Evolutionary conservation across 2,888 invertebrate species (phyloP).

Genomic region (Calliopum simillimum): DNA sequence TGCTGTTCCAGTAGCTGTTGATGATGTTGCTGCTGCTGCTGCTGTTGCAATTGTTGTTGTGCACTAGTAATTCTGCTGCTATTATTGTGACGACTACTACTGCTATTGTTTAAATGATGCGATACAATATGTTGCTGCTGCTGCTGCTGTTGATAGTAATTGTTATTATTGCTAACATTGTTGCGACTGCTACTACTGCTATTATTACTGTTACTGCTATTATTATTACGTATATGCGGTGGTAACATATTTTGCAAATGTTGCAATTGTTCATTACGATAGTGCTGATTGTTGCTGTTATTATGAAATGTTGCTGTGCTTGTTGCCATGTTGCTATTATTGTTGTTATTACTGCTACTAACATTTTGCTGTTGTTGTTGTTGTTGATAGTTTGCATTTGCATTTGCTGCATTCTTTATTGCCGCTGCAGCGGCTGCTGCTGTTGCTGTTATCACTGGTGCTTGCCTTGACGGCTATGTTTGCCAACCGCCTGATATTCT

Average conservation of each 20-base stretch:
- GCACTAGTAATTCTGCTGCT: neutral
- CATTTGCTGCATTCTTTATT: conserved; percentile 39
- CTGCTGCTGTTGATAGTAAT: conserved; percentile 29
- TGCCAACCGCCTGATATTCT: conserved; percentile 92
- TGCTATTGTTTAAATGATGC: conserved; percentile 5
- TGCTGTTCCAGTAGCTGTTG: conserved; percentile 31
- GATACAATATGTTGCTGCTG: conserved; percentile 33
- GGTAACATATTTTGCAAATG: conserved; percentile 54
- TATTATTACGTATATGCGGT: conserved; percentile 54
- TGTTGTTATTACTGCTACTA: conserved; percentile 33
- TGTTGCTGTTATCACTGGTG: conserved; percentile 47
- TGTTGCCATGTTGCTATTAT: conserved; percentile 44
- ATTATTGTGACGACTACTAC: conserved; percentile 5
- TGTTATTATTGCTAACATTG: conserved; percentile 26
- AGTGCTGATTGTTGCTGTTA: conserved; percentile 47
- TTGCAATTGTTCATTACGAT: conserved; percentile 35
- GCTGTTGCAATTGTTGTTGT: conserved; percentile 7
- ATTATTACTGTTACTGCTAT: conserved; percentile 44
- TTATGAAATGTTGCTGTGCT: conserved; percentile 40
- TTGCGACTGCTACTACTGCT: conserved; percentile 21
- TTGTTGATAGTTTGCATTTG: conserved; percentile 43
- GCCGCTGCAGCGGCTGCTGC: conserved; percentile 47
- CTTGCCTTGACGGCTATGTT: conserved; percentile 75
- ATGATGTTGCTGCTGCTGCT: conserved; percentile 18
- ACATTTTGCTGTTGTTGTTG: conserved; percentile 47